Percentiles rank a stretch among this genome's conserved stretches.
These are phyloP conservation scores for Pristis pectinata DNA, from an alignment of 2,797 vertebrate genomes.

Conservation along the genomic window DNA sequence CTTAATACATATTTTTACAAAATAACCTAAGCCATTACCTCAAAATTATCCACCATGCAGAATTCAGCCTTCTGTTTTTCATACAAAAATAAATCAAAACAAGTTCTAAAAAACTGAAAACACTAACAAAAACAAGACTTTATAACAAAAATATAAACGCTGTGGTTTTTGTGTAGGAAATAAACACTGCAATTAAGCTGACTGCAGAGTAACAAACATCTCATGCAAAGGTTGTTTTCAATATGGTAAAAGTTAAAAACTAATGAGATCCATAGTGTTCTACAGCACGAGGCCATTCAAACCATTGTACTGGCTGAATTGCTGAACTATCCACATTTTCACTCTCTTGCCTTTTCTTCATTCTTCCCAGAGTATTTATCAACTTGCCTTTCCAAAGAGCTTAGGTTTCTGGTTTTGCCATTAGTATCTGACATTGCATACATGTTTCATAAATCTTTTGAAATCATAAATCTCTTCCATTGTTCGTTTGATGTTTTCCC, in stretches of 20 bases:
- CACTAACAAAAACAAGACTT: background rate
- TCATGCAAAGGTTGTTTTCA: background rate
- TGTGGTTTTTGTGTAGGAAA: background rate
- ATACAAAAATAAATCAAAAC: background rate
- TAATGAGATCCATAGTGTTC: background rate
- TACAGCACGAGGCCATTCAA: background rate
- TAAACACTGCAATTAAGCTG: background rate
- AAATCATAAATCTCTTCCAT: background rate
- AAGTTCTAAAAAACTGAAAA: background rate
- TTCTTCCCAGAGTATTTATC: background rate
- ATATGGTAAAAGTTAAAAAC: background rate
- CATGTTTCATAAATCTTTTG: background rate
- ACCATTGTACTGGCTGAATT: background rate
- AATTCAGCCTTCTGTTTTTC: background rate
- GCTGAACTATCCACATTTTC: background rate
- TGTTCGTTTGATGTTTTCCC: background rate
- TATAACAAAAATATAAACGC: background rate
- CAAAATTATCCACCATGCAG: background rate
- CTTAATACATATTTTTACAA: background rate
- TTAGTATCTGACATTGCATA: background rate
- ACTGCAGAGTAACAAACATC: constrained; percentile 1
- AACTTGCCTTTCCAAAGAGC: background rate
- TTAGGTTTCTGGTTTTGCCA: background rate
- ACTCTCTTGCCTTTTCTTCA: background rate
- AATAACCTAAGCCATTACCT: background rate